phyloP scores from a whole-genome alignment of 37 sponge, comb jelly and placozoan genomes.

The Diacarnus erythraeanus region DNA sequence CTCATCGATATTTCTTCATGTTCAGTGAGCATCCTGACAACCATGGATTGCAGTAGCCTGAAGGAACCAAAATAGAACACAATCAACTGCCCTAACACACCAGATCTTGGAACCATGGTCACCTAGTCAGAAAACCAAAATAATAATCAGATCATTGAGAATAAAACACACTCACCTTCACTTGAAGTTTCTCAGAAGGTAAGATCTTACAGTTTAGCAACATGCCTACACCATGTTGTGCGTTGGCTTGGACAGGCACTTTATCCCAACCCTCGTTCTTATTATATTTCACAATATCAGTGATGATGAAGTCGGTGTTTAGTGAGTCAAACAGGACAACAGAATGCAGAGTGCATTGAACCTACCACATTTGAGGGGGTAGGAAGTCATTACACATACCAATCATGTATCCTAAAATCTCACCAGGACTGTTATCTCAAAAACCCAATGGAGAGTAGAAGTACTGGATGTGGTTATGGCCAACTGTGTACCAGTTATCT shows the following conservation, averaged over 20 bases:
- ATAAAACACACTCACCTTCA: background rate
- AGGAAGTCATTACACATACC: background rate
- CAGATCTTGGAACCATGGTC: constrained; percentile 36
- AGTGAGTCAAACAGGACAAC: constrained; percentile 69
- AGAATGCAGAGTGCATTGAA: constrained; percentile 20
- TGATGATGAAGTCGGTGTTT: constrained; percentile 39
- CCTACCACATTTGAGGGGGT: background rate
- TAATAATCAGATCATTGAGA: background rate
- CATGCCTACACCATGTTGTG: constrained; percentile 14
- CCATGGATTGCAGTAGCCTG: constrained; percentile 29
- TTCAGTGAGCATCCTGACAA: constrained; percentile 48
- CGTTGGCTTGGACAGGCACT: background rate
- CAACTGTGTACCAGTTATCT: constrained; percentile 35
- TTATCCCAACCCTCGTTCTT: background rate
- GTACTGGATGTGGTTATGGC: constrained; percentile 3
- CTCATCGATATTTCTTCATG: constrained; percentile 23
- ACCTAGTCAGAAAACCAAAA: constrained; percentile 20
- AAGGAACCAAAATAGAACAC: constrained; percentile 63
- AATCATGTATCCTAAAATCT: background rate
- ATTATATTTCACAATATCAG: constrained; percentile 1
- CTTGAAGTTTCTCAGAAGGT: constrained; percentile 21
- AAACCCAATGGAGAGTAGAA: constrained; percentile 45
- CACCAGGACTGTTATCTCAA: constrained; percentile 46
- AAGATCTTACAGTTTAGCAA: constrained; percentile 25
- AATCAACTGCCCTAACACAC: constrained; percentile 61